Conservation (phyloP, 2,888 invertebrate species). For the Resseliella maxima region DNA sequence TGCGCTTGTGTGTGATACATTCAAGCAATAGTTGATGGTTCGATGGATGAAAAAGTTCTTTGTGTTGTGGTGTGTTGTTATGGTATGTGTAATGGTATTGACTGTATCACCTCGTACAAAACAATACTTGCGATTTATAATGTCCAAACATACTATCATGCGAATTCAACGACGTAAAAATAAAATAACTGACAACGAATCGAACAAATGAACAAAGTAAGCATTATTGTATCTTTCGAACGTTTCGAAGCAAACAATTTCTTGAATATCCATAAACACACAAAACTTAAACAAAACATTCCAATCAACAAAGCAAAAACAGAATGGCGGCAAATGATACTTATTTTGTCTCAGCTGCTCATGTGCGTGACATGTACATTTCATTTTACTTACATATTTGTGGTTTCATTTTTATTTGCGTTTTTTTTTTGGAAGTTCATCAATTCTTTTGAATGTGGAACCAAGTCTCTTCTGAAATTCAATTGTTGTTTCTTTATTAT, state of each 20-base stretch:
- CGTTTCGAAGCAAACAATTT: neutral
- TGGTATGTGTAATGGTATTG: slow-evolving; percentile 7
- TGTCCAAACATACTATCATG: neutral
- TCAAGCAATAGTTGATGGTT: neutral
- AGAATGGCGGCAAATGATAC: neutral
- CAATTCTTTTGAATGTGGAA: neutral
- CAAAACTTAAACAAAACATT: neutral
- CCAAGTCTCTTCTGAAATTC: neutral
- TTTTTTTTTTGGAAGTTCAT: neutral
- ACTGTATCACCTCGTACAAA: neutral
- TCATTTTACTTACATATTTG: neutral
- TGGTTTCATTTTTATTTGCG: neutral
- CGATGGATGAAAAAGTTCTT: slow-evolving; percentile 30
- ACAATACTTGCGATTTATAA: neutral
- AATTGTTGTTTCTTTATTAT: neutral
- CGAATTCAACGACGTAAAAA: slow-evolving; percentile 22
- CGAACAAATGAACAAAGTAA: neutral
- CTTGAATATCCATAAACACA: neutral
- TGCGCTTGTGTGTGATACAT: slow-evolving; percentile 2
- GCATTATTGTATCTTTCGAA: neutral
- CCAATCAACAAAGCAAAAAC: neutral
- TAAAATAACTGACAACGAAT: neutral
- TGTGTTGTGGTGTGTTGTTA: too few species aligned
- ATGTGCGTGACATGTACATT: neutral
- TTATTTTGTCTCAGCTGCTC: neutral